These are phyloP conservation scores for Callocephalon fimbriatum DNA, from an alignment of 2,113 vertebrate species.

Conservation along the genomic window DNA sequence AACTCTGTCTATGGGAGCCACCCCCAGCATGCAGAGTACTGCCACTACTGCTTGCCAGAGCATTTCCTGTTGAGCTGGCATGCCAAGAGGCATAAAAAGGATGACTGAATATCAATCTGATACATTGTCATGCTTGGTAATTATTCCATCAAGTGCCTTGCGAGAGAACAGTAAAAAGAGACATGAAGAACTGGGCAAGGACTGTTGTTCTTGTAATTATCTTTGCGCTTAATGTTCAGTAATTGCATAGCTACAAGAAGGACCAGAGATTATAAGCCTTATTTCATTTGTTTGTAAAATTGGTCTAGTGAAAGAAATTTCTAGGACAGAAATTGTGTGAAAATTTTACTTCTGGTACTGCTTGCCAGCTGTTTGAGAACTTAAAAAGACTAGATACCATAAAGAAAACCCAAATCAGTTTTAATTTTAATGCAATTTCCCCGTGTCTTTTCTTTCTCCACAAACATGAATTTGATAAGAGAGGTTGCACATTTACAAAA, in stretches of 20 bases:
- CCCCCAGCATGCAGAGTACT: rapidly evolving
- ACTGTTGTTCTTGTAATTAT: not conserved
- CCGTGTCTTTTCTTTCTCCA: not conserved
- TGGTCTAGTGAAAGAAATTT: not conserved
- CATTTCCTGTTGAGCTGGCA: not conserved
- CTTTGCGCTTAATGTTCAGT: not conserved
- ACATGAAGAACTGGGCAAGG: not conserved
- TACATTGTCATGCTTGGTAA: not conserved
- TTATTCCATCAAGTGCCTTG: not conserved
- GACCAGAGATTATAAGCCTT: not conserved
- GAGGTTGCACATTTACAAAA: not conserved
- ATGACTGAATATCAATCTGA: not conserved
- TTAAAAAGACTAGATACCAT: not conserved
- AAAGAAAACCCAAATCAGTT: not conserved
- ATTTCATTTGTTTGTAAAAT: not conserved
- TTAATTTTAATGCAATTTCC: not conserved
- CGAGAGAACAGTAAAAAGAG: not conserved
- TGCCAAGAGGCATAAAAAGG: not conserved
- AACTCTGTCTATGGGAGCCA: not conserved
- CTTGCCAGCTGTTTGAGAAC: not conserved
- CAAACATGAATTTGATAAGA: not conserved
- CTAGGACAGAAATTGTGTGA: not conserved
- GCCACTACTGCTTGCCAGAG: not conserved
- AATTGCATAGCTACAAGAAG: not conserved
- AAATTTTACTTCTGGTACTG: not conserved